Conservation (phyloP, 2,888 invertebrate genomes). For the Xanthorhoe spadicearia region DNA sequence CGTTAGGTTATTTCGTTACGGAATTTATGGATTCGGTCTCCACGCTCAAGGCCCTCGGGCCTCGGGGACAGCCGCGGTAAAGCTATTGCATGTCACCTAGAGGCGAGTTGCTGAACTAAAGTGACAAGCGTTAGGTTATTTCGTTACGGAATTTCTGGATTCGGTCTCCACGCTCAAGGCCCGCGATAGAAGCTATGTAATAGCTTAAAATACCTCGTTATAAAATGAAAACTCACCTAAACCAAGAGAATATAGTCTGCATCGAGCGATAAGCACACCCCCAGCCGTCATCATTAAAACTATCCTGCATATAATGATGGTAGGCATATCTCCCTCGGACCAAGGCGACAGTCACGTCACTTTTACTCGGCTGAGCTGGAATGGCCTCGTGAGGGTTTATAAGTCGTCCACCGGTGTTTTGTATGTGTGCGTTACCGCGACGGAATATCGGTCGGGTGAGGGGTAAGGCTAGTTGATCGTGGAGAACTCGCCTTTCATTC, state of each 20-base stretch:
- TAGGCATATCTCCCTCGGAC: conserved; percentile 96
- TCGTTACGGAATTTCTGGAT: too few species aligned
- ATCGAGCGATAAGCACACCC: conserved; percentile 99
- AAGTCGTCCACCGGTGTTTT: conserved; percentile 83
- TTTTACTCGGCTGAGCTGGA: conserved; percentile 59
- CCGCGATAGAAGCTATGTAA: too few species aligned
- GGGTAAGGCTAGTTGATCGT: conserved; percentile 89
- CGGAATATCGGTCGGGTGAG: conserved; percentile 90
- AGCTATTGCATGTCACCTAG: too few species aligned
- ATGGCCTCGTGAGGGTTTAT: conserved; percentile 90
- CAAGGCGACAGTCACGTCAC: conserved; percentile 68
- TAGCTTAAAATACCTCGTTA: too few species aligned
- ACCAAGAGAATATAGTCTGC: conserved; percentile 99
- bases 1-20: too few species aligned
- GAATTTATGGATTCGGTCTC: too few species aligned
- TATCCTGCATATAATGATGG: conserved; percentile 98
- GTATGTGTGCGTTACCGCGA: conserved; percentile 87
- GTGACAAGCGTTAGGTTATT: too few species aligned
- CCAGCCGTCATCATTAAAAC: conserved; percentile 98
- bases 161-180: too few species aligned
- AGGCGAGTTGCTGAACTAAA: too few species aligned
- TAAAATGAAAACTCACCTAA: conserved; percentile 78
- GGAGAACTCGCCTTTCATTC: conserved; percentile 87
- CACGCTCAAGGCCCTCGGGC: too few species aligned
- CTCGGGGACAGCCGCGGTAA: too few species aligned